Evolutionary conservation across 2,113 vertebrate genomes (phyloP).

Genomic region (Hemiprocne comata): DNA sequence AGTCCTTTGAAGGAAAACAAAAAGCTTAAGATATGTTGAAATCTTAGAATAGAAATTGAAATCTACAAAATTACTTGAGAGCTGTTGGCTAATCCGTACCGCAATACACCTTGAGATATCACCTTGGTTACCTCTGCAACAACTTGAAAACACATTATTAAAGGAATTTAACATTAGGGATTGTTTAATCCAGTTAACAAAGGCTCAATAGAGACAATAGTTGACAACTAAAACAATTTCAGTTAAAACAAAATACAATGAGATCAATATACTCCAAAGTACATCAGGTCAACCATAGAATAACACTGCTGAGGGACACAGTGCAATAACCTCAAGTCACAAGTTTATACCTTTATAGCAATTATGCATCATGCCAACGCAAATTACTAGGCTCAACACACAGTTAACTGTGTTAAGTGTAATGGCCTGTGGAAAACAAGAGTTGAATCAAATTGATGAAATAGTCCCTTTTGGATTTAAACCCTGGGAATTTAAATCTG

Average conservation of each 20-base stretch:
- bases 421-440: slow-evolving; percentile 35
- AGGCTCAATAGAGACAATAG: neutral
- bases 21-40: neutral
- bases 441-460: slow-evolving; percentile 47
- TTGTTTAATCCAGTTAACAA: neutral
- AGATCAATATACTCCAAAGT: neutral
- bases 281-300: neutral
- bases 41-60: neutral
- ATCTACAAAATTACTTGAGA: neutral
- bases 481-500: neutral
- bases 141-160: neutral
- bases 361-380: neutral
- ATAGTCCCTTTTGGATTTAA: neutral
- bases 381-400: neutral
- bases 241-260: neutral
- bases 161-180: neutral
- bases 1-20: neutral
- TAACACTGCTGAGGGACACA: neutral
- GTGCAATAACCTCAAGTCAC: neutral
- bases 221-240: neutral
- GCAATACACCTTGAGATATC: neutral
- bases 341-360: neutral
- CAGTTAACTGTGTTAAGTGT: neutral
- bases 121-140: neutral
- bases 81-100: neutral